phyloP scores from a whole-genome alignment of 2,888 invertebrate species.

The Tridacna gigas region DNA sequence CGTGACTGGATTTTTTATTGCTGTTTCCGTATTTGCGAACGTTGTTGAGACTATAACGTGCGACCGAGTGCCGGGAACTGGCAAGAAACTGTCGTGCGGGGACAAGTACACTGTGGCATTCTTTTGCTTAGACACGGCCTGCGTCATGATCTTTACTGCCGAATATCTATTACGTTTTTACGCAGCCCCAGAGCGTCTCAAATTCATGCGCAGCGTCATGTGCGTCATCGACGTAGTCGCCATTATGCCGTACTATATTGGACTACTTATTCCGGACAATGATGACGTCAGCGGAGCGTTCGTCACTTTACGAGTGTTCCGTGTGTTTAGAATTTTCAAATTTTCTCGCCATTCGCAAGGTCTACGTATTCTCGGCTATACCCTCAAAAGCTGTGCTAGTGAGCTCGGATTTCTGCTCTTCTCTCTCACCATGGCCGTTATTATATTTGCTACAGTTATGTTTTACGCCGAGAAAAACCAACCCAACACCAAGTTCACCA shows the following conservation, averaged over 20 bases:
- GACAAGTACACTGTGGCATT: constrained; percentile 96
- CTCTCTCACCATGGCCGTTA: constrained; percentile 99
- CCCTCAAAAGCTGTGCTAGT: constrained; percentile 99
- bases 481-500: constrained; percentile 97
- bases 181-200: constrained; percentile 99
- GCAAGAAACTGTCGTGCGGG: constrained; percentile 91
- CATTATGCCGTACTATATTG: constrained; percentile 99
- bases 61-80: constrained; percentile 89
- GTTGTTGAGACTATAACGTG: constrained; percentile 99
- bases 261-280: constrained; percentile 98
- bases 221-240: constrained; percentile 99
- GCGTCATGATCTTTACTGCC: constrained; percentile 99
- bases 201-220: constrained; percentile 99
- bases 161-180: constrained; percentile 97
- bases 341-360: constrained; percentile 99
- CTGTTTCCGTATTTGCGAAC: constrained; percentile 99
- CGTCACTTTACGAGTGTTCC: constrained; percentile 98
- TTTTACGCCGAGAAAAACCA: constrained; percentile 99
- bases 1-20: constrained; percentile 99
- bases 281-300: constrained; percentile 99
- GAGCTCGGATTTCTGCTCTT: constrained; percentile 99
- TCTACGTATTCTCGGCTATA: constrained; percentile 98
- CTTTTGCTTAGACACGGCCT: constrained; percentile 99
- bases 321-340: constrained; percentile 99
- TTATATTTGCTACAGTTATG: constrained; percentile 99